Conservation (phyloP, 2,888 invertebrate genomes). For the Tanytarsus gracilentus region DNA sequence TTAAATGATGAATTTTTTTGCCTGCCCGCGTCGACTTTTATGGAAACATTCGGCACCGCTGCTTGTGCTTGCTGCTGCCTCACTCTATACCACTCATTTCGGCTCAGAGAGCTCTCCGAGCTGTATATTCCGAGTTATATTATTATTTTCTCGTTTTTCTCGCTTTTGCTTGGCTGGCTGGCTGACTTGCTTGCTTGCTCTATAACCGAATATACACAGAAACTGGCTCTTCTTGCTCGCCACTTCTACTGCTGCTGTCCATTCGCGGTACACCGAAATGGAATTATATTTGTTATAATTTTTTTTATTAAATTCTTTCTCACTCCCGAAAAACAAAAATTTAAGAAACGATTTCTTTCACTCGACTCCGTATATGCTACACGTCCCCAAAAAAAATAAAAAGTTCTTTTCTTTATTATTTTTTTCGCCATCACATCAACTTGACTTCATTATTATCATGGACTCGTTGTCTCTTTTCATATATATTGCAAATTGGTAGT, state of each 20-base stretch:
- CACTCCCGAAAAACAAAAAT: too few species aligned
- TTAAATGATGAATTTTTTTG: slow-evolving; percentile 29
- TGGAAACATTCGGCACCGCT: slow-evolving; percentile 19
- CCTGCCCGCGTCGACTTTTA: slow-evolving; percentile 28
- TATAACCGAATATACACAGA: slow-evolving; percentile 17
- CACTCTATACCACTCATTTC: background rate
- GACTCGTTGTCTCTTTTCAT: too few species aligned
- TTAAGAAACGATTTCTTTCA: too few species aligned
- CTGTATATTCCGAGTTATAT: slow-evolving; percentile 18
- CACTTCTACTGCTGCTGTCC: too few species aligned
- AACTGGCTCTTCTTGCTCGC: slow-evolving; percentile 19
- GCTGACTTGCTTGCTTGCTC: too few species aligned
- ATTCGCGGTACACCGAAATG: slow-evolving; percentile 8
- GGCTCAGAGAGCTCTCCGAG: slow-evolving; percentile 11
- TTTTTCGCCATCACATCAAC: too few species aligned
- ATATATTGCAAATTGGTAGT: too few species aligned
- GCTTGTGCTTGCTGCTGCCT: background rate
- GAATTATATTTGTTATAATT: slow-evolving; percentile 25
- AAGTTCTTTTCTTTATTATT: too few species aligned
- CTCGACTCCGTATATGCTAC: background rate
- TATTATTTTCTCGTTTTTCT: slow-evolving; percentile 29
- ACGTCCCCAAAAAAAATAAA: too few species aligned
- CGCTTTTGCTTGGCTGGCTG: slow-evolving; percentile 26
- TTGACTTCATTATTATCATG: too few species aligned
- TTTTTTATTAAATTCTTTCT: slow-evolving; percentile 17